Evolutionary conservation across 2,888 invertebrate genomes (phyloP).

Genomic region (Habroteleia sp.): DNA sequence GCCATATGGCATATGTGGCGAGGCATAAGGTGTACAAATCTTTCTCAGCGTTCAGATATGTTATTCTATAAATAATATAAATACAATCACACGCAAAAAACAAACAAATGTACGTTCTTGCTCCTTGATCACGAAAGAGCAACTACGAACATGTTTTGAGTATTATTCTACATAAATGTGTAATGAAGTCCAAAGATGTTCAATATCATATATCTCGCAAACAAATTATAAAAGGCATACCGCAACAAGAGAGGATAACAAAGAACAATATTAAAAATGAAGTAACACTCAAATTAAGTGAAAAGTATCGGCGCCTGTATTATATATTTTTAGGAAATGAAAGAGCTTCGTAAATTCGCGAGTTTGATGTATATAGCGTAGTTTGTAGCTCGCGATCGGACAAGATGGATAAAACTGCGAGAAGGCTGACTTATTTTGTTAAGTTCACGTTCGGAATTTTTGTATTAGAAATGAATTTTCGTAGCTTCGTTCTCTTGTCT

Average conservation of each 20-base stretch:
- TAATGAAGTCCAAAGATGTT: conserved; percentile 81
- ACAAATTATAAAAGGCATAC: conserved; percentile 37
- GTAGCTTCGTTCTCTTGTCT: conserved; percentile 5
- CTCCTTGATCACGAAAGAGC: conserved; percentile 24
- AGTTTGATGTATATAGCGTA: conserved; percentile 79
- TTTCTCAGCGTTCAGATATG: conserved; percentile 46
- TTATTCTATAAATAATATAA: conserved; percentile 47
- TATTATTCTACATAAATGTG: conserved; percentile 78
- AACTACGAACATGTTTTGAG: conserved; percentile 46
- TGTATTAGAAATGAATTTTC: neutral
- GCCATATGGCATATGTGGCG: conserved; percentile 7
- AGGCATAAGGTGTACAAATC: conserved; percentile 32
- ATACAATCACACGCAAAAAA: conserved; percentile 28
- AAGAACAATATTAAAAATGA: neutral
- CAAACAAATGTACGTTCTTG: conserved; percentile 10
- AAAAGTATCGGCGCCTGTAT: conserved; percentile 75
- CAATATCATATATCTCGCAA: conserved; percentile 77
- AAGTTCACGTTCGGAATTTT: conserved; percentile 9
- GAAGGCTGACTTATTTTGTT: conserved; percentile 21
- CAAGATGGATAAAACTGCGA: conserved; percentile 27
- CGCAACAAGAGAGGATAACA: neutral
- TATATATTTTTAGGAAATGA: conserved; percentile 78
- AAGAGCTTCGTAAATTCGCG: conserved; percentile 73
- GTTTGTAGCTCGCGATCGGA: conserved; percentile 41
- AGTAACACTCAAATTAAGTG: neutral